A percentile compares a stretch with the other conserved stretches of the same genome.
Conservation (phyloP, 1,140 invertebrate species). For the Zeugodacus cucurbitae region DNA sequence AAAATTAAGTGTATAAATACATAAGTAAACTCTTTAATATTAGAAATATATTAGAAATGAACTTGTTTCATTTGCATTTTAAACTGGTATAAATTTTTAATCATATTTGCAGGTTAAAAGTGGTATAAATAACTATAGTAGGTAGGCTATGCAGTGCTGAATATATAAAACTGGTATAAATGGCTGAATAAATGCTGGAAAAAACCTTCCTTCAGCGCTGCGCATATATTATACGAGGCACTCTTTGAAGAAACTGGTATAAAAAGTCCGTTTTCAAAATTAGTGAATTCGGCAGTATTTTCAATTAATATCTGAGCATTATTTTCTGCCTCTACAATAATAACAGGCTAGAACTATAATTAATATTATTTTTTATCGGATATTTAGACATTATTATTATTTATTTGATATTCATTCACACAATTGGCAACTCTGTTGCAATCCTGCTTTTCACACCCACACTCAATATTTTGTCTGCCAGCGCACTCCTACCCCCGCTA, state of each 20-base stretch:
- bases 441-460: constrained; percentile 43
- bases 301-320: too few species aligned
- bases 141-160: neutral
- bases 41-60: too few species aligned
- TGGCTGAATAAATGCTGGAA: too few species aligned
- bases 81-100: neutral
- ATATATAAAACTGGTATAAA: neutral
- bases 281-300: too few species aligned
- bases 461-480: constrained; percentile 43
- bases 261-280: too few species aligned
- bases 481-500: neutral
- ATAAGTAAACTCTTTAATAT: neutral
- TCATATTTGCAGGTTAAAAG: neutral
- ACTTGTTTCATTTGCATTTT: too few species aligned
- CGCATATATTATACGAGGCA: too few species aligned
- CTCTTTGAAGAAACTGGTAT: too few species aligned
- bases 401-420: neutral
- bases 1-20: neutral
- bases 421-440: neutral
- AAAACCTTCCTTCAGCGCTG: too few species aligned
- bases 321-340: neutral
- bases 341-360: too few species aligned
- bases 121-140: neutral
- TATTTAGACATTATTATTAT: too few species aligned
- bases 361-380: too few species aligned